Evolutionary conservation across 2,888 invertebrate species (phyloP), one percentile per base, ranked within the genome.

Genomic region (Diaprepes abbreviatus): DNA sequence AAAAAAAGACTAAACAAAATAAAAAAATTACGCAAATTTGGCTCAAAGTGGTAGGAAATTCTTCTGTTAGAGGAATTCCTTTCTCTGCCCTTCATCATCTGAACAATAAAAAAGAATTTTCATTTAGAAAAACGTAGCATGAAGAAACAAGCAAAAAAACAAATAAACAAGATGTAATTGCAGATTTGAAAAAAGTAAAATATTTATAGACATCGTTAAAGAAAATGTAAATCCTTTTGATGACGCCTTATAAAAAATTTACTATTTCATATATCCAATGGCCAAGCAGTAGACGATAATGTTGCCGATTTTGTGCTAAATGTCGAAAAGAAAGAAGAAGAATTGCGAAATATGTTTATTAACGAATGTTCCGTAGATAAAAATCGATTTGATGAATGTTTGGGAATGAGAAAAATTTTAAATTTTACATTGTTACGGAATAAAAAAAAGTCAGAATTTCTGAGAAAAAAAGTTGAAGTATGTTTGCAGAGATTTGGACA

Each of bases 381-480:
- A 40, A 7, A 40, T 16, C 3, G 40, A 40, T 40, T 40, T 12
- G 40, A 40, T 40, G 4, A 9, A 40, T 5, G 40, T 40, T 40
- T 40, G 40, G 7, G 7, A 40, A 40, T 40, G 40, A 40, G 7
- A 5, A 40, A 40, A 40, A 40, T 40, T 40, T 5, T 5, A 5
- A 40, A 40, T 40, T 40, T 40, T 40, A 40, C 40, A 40, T 12
- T 40, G 40, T 40, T 40, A 40, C 40, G 7, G 40, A 40, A 7
- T 9, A 40, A 40, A 9, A n/a, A 40, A 40, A 40, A 40, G 7
- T 3, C 3, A 55, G 31, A 31, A 33, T 7, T 55, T 55, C 55
- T 55, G 55, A 33, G 31, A 55, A 55, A 55, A 2, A 31, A n/a
- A 55, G 10, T 55, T 28, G 55, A 55, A 55, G 55, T 55, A 12